Percentiles rank a stretch among this genome's conserved stretches.
phyloP scores from a whole-genome alignment of 2,888 invertebrate genomes.

The Cephus rjabovi region DNA sequence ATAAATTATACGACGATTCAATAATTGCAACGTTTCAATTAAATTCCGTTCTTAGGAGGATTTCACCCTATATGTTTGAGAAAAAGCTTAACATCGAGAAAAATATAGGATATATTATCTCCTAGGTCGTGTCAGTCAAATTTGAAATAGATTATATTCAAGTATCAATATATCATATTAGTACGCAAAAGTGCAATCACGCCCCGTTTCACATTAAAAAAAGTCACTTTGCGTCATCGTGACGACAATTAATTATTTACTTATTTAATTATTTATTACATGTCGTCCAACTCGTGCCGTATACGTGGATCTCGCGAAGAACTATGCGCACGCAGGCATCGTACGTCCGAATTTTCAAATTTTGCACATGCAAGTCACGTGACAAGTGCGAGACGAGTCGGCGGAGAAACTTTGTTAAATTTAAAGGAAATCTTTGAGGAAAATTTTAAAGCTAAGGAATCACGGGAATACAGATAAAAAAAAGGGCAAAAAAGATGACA shows the following conservation, averaged over 20 bases:
- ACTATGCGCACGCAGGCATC: no score
- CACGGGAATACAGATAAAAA: no score
- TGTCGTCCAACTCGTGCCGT: no score
- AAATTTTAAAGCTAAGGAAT: no score
- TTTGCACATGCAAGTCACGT: no score
- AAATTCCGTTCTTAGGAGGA: conserved; percentile 38
- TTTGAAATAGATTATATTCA: conserved; percentile 49
- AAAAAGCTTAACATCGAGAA: conserved; percentile 64
- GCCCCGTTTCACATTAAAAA: conserved; percentile 36
- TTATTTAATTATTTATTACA: no score
- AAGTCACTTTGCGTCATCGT: conserved; percentile 45
- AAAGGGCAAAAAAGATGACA: no score
- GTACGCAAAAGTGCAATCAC: conserved; percentile 39
- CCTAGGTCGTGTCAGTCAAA: conserved; percentile 57
- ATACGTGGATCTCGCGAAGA: no score
- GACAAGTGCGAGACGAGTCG: no score
- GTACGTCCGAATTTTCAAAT: no score
- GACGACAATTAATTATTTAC: neutral
- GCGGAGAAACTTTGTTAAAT: no score
- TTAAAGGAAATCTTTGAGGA: no score
- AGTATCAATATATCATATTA: conserved; percentile 41
- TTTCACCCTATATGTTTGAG: conserved; percentile 47
- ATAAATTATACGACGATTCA: conserved; percentile 10
- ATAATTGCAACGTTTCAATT: conserved; percentile 35
- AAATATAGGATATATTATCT: conserved; percentile 60